Percentiles rank a stretch among this genome's conserved stretches.
Conservation (phyloP, 1,140 invertebrate species). For the Drosophila sechellia region DNA sequence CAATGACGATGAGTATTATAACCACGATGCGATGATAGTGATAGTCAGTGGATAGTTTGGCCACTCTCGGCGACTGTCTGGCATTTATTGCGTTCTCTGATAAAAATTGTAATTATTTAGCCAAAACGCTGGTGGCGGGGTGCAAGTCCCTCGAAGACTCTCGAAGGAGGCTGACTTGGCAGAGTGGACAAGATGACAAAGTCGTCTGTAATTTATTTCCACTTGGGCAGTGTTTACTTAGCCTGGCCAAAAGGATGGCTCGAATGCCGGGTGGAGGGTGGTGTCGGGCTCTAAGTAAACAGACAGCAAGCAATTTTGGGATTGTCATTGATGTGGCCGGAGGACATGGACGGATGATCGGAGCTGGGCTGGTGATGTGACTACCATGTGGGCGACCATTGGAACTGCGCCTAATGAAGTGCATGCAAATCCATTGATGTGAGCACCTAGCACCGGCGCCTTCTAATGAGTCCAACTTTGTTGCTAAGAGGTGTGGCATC, state of each 20-base stretch:
- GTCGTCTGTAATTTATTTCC: constrained; percentile 79
- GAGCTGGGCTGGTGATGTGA: constrained; percentile 7
- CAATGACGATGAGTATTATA: constrained; percentile 76
- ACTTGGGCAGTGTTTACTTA: constrained; percentile 60
- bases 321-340: constrained; percentile 72
- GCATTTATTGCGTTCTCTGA: constrained; percentile 71
- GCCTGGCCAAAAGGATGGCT: constrained; percentile 18
- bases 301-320: constrained; percentile 57
- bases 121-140: constrained; percentile 51
- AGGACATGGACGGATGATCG: constrained; percentile 27
- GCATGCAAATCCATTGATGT: constrained; percentile 69
- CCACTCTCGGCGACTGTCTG: constrained; percentile 44
- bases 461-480: constrained; percentile 71
- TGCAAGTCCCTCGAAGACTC: constrained; percentile 2
- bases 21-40: constrained; percentile 29
- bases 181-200: constrained; percentile 72
- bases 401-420: constrained; percentile 74
- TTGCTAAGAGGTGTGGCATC: constrained; percentile 54
- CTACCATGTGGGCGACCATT: constrained; percentile 41
- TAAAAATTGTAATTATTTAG: constrained; percentile 83
- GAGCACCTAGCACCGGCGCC: constrained; percentile 37
- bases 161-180: constrained; percentile 31
- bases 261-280: not conserved
- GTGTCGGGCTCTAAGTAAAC: constrained; percentile 44
- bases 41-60: constrained; percentile 43